These are phyloP conservation scores for Erythrocercus mccallii DNA, from an alignment of 2,113 vertebrate species.

Conservation along the genomic window DNA sequence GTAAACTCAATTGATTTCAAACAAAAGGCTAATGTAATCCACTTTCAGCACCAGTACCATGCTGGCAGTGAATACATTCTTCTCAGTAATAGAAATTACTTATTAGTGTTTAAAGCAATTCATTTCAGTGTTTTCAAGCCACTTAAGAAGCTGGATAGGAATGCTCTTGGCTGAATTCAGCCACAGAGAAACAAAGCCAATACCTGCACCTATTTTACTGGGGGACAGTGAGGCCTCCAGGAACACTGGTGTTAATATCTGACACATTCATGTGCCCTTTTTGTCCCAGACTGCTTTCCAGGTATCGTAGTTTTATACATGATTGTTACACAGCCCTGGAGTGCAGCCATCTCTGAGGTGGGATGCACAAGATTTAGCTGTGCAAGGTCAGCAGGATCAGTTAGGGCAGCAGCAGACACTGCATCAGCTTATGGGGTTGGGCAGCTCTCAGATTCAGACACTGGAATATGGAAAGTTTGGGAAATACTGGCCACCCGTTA, in stretches of 20 bases:
- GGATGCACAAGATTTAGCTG: background rate
- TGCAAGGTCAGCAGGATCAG: background rate
- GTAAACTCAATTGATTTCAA: conserved; percentile 63
- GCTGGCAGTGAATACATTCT: conserved; percentile 35
- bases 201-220: background rate
- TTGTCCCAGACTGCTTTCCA: background rate
- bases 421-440: background rate
- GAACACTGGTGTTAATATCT: background rate
- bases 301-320: background rate
- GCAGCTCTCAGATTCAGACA: background rate
- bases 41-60: conserved; percentile 55
- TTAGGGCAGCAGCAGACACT: background rate
- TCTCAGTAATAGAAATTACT: conserved; percentile 37
- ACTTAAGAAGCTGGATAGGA: background rate
- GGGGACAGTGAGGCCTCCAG: background rate
- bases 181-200: background rate
- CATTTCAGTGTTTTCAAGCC: conserved; percentile 32
- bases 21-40: conserved; percentile 66
- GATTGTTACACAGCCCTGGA: background rate
- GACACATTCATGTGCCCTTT: background rate
- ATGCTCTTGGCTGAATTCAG: conserved; percentile 19
- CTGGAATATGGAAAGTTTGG: background rate
- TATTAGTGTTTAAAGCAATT: conserved; percentile 41
- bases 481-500: background rate
- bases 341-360: background rate